Evolutionary conservation across 2,113 vertebrate genomes (phyloP).

Genomic region (Campylomormyrus tamandua): DNA sequence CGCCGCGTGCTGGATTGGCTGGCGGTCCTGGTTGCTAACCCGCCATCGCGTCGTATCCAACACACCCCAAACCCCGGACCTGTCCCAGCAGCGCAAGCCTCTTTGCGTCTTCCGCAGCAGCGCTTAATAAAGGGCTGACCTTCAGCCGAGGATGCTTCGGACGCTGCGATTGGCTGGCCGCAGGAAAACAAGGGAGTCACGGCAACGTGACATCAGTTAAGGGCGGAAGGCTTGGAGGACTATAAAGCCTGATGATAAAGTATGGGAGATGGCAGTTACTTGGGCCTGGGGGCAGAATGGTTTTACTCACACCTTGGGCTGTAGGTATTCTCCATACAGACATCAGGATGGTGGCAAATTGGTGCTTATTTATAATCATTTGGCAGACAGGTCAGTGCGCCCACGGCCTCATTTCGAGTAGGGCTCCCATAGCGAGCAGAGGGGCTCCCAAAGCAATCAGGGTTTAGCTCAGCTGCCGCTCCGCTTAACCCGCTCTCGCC

Average conservation of each 20-base stretch:
- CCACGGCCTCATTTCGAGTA: conserved; percentile 11
- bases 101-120: neutral
- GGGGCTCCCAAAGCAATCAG: conserved; percentile 28
- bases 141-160: neutral
- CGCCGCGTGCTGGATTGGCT: neutral
- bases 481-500: conserved; percentile 15
- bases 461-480: conserved; percentile 23
- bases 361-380: conserved; percentile 28
- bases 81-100: neutral
- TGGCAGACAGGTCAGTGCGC: conserved; percentile 16
- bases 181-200: neutral
- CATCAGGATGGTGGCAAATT: conserved; percentile 20
- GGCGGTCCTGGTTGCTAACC: neutral
- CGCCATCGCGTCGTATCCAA: neutral
- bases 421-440: neutral
- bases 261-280: conserved; percentile 10
- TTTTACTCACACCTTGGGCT: conserved; percentile 7
- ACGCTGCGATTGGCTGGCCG: neutral
- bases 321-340: neutral
- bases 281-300: neutral
- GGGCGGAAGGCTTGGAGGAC: neutral
- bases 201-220: neutral
- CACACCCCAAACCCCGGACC: too few relatives aligned
- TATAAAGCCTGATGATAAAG: conserved; percentile 12
- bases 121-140: neutral